phyloP scores from a whole-genome alignment of 1,140 invertebrate species.

The Brachionus asplanchnoidis region DNA sequence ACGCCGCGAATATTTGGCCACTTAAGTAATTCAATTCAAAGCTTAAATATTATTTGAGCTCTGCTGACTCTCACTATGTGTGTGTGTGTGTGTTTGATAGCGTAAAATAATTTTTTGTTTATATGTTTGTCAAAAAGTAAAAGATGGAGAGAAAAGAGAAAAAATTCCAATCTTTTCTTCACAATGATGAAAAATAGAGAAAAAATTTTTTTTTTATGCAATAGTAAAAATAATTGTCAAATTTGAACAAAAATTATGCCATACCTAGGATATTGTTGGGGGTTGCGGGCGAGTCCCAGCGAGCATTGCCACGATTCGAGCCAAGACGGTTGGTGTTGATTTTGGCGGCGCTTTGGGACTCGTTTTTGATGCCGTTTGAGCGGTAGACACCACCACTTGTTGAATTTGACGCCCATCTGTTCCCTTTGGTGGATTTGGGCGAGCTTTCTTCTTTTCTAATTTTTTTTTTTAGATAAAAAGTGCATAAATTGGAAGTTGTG shows the following conservation, averaged over 20 bases:
- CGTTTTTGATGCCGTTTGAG: neutral
- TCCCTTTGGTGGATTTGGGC: neutral
- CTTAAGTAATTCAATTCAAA: neutral
- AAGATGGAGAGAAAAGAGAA: neutral
- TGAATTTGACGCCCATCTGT: neutral
- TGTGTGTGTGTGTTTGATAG: neutral
- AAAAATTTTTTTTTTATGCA: neutral
- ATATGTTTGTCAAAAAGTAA: conserved; percentile 18
- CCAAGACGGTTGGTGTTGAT: neutral
- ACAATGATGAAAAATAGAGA: neutral
- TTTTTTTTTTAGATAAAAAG: too few relatives aligned
- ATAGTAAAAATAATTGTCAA: conserved; percentile 2
- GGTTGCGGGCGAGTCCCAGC: neutral
- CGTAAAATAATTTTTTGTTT: conserved; percentile 15
- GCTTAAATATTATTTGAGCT: neutral
- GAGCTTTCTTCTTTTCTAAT: neutral
- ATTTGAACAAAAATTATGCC: neutral
- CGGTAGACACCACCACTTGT: neutral
- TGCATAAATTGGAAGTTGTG: too few relatives aligned
- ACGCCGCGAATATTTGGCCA: neutral
- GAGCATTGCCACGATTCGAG: neutral
- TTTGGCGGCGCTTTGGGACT: neutral
- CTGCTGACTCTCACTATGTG: neutral
- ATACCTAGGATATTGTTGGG: conserved; percentile 25
- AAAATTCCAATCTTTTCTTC: conserved; percentile 21